A percentile compares a stretch with the other conserved stretches of the same genome.
These are phyloP conservation scores for Smithornis capensis DNA, from an alignment of 2,113 vertebrate genomes.

Conservation along the genomic window DNA sequence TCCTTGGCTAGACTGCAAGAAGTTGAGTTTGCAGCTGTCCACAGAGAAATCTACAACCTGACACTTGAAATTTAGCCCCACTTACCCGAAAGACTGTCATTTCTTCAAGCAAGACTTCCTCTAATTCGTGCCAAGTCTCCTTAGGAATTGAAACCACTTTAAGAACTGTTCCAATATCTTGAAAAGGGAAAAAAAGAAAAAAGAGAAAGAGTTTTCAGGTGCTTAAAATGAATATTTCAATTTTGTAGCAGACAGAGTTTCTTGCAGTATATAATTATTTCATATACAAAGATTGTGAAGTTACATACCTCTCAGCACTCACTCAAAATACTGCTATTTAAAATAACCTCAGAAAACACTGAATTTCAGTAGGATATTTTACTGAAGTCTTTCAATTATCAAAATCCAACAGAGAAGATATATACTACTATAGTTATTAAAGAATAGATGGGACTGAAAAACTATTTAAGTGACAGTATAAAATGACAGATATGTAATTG, in stretches of 20 bases:
- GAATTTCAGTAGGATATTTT: neutral
- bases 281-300: neutral
- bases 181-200: neutral
- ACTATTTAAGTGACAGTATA: neutral
- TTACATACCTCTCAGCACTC: neutral
- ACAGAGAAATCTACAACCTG: conserved; percentile 39
- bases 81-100: conserved; percentile 95
- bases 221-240: neutral
- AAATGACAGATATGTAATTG: neutral
- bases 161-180: conserved; percentile 92
- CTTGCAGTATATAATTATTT: neutral
- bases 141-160: conserved; percentile 97
- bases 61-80: conserved; percentile 64
- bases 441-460: neutral
- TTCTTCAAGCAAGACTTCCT: conserved; percentile 97
- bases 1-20: conserved; percentile 32
- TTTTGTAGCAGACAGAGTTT: neutral
- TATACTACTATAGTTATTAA: neutral
- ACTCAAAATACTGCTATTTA: neutral
- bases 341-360: neutral
- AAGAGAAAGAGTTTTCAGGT: neutral
- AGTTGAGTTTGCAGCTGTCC: conserved; percentile 60
- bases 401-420: neutral
- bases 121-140: conserved; percentile 96
- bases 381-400: neutral